phyloP scores from a whole-genome alignment of 1,140 invertebrate species.

The Chrysoperla carnea region DNA sequence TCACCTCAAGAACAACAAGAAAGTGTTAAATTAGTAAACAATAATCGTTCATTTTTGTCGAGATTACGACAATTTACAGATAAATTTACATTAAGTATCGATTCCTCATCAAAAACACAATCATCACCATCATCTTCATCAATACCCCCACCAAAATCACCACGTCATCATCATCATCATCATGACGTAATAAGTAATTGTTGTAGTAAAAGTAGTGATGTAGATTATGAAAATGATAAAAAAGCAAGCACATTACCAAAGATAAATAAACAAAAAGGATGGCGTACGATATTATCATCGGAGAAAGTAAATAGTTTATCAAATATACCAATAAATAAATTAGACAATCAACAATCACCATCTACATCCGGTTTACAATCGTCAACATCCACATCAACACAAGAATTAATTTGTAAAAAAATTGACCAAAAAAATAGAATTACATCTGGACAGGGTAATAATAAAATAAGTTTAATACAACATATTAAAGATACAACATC shows the following conservation, averaged over 20 bases:
- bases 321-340: too few species aligned
- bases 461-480: too few species aligned
- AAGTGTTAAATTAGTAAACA: background rate
- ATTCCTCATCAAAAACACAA: conserved; percentile 12
- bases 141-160: conserved; percentile 2
- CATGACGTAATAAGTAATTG: conserved; percentile 3
- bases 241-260: conserved; percentile 19
- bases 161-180: background rate
- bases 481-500: too few species aligned
- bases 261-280: background rate
- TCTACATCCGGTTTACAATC: too few species aligned
- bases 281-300: too few species aligned
- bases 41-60: background rate
- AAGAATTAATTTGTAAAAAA: too few species aligned
- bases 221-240: conserved; percentile 10
- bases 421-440: too few species aligned
- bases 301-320: too few species aligned
- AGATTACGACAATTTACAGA: conserved; percentile 18
- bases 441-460: too few species aligned
- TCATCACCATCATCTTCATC: conserved; percentile 3
- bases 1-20: background rate
- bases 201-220: conserved; percentile 13
- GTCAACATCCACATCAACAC: too few species aligned
- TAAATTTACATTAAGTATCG: conserved; percentile 16
- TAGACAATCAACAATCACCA: too few species aligned